A percentile compares a stretch with the other conserved stretches of the same genome.
Evolutionary conservation across 2,113 vertebrate genomes (phyloP).

Genomic region (Addax nasomaculatus): DNA sequence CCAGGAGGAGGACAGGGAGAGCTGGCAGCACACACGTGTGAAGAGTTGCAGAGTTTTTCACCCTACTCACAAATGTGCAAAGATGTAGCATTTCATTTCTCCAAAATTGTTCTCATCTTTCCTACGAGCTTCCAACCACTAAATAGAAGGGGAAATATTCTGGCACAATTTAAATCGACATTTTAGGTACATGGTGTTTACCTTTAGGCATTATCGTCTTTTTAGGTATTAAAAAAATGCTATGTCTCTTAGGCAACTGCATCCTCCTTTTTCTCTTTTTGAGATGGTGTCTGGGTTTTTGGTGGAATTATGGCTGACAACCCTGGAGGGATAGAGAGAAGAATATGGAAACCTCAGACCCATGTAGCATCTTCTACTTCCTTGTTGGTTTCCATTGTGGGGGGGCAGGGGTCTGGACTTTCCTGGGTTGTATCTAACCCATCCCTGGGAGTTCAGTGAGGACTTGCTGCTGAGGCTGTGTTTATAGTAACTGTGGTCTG

Average conservation of each 20-base stretch:
- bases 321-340: background rate
- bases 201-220: background rate
- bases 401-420: background rate
- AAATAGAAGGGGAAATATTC: background rate
- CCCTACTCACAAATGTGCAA: constrained; percentile 55
- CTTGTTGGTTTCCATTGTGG: background rate
- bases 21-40: constrained; percentile 1
- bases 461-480: background rate
- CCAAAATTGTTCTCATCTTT: background rate
- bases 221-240: background rate
- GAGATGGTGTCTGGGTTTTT: background rate
- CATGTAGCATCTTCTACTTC: background rate
- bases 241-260: background rate
- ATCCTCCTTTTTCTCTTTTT: background rate
- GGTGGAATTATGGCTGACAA: background rate
- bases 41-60: constrained; percentile 46
- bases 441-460: background rate
- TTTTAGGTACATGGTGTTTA: background rate
- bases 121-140: background rate
- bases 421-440: background rate
- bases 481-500: background rate
- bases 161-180: background rate
- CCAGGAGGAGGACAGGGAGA: constrained; percentile 26
- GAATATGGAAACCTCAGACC: background rate
- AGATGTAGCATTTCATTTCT: constrained; percentile 31